Percentiles rank a stretch among this genome's conserved stretches.
Evolutionary conservation across 1,140 invertebrate species (phyloP).

Genomic region (Euura lappo): DNA sequence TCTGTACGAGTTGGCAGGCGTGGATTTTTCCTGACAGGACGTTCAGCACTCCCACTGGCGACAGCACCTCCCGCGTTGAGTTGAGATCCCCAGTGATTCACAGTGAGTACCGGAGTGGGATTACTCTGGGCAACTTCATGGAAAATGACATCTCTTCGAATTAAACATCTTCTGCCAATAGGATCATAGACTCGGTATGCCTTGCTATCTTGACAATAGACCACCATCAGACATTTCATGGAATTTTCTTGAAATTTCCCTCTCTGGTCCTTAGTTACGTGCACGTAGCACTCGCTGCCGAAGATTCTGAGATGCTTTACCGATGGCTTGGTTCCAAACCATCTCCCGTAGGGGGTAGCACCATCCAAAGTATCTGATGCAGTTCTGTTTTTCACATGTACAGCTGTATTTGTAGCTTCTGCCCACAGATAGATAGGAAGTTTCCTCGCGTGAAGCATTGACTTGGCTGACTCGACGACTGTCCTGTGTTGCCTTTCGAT

Average conservation of each 20-base stretch:
- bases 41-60: too few relatives aligned
- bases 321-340: conserved; percentile 43
- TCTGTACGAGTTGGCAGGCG: too few relatives aligned
- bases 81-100: too few relatives aligned
- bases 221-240: conserved; percentile 38
- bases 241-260: conserved; percentile 42
- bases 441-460: conserved; percentile 42
- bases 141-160: conserved; percentile 37
- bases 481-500: conserved; percentile 49
- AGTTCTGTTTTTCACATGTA: conserved; percentile 33
- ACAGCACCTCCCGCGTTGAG: too few relatives aligned
- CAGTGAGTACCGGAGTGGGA: too few relatives aligned
- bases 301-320: conserved; percentile 44
- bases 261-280: conserved; percentile 34
- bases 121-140: not conserved
- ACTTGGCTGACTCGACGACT: conserved; percentile 44
- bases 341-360: conserved; percentile 18
- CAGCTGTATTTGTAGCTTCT: conserved; percentile 52
- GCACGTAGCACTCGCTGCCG: conserved; percentile 29
- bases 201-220: conserved; percentile 30
- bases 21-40: too few relatives aligned
- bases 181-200: not conserved
- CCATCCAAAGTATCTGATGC: not conserved
- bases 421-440: conserved; percentile 51
- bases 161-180: conserved; percentile 28